Evolutionary conservation across 2,888 invertebrate species (phyloP), one percentile per base, ranked within the genome.

Genomic region (Habrosyne pyritoides): DNA sequence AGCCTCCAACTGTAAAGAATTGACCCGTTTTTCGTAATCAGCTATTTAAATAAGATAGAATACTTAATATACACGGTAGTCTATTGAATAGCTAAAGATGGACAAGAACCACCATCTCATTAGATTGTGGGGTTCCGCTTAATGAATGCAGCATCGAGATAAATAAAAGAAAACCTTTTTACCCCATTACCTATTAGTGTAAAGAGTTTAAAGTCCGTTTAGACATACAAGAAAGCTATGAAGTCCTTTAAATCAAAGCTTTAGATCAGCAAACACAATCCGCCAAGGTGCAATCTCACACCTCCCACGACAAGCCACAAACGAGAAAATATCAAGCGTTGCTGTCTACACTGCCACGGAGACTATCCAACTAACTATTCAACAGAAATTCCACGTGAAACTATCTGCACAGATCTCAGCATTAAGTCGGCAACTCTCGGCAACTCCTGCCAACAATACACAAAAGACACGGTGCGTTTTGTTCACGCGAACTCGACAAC

Each of bases 401-500:
- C 57, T 57, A 60, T 60, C 55, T 51, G 21, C 53, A 51, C 21
- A 49, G 52, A 57, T 59, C 51, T 54, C 33, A 8, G 54, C 49
- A 59, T 54, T 52, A 53, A 53, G 57, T 55, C 26, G 42, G 47
- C 47, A 14, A 47, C 33, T 52, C 46, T 52, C 14, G 53, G 30
- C 54, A 36, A 36, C 36, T 36, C 22, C 42, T n/a, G 33, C 4
- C n/a, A 51, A 60, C 61, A 61, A 58, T 58, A 59, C 53, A 60
- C 57, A 59, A 55, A 58, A 59, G 33, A 21, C 46, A 21, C 51
- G 46, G 18, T 52, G 53, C 55, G 59, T 60, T 60, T 53, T 24
- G 33, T 55, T 48, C 53, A 30, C 33, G 52, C 54, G 59, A 63
- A 47, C 63, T 62, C 53, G 50, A 52, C 53, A 57, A 53, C 50